Evolutionary conservation across 2,113 vertebrate species (phyloP).

Genomic region (Lepus timidus): DNA sequence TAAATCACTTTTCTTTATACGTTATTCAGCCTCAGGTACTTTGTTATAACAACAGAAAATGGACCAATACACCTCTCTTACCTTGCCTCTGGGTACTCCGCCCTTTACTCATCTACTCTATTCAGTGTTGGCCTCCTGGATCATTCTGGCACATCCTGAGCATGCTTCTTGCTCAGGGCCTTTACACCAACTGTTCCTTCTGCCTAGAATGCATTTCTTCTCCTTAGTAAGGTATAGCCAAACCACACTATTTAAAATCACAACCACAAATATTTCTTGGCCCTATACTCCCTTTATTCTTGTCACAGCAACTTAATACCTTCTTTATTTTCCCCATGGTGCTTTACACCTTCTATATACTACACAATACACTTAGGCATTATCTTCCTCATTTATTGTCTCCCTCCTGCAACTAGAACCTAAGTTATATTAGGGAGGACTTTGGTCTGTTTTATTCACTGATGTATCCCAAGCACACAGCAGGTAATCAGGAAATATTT

Average conservation of each 20-base stretch:
- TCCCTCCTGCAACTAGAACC: neutral
- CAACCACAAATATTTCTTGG: neutral
- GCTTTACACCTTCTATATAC: neutral
- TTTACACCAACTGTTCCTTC: neutral
- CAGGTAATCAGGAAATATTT: neutral
- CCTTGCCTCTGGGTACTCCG: neutral
- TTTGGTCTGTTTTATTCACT: conserved; percentile 11
- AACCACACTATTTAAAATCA: neutral
- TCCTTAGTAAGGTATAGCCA: neutral
- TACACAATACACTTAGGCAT: neutral
- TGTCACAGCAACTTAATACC: neutral
- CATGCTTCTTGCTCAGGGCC: neutral
- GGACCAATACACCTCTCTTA: neutral
- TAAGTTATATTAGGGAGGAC: neutral
- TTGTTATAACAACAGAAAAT: too few species aligned
- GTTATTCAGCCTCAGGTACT: too few species aligned
- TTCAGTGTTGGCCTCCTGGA: neutral
- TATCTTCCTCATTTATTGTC: neutral
- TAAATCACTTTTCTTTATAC: too few species aligned
- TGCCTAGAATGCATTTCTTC: neutral
- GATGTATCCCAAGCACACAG: neutral
- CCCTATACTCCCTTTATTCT: neutral
- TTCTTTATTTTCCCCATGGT: neutral
- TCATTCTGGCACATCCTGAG: neutral
- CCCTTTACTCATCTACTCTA: neutral